Conservation (phyloP, 2,113 vertebrate species). For the Atherinomorus stipes region DNA sequence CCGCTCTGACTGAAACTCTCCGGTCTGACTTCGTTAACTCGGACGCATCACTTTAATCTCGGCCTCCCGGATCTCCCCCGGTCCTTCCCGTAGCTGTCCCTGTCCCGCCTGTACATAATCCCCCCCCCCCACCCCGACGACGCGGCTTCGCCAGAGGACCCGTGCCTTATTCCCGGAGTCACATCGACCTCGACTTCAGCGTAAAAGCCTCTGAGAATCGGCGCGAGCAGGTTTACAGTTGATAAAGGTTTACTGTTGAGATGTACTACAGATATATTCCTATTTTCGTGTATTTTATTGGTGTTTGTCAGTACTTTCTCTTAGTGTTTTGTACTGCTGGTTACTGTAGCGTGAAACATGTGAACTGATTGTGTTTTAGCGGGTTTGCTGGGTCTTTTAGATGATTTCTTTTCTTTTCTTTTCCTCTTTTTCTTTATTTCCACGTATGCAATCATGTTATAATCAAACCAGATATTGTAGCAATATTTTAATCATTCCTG, state of each 20-base stretch:
- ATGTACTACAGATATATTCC: conserved; percentile 46
- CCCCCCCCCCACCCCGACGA: too few relatives aligned
- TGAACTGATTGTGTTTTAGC: conserved; percentile 40
- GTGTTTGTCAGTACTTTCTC: conserved; percentile 31
- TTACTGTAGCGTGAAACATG: conserved; percentile 48
- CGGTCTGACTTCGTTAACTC: conserved; percentile 21
- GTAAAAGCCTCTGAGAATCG: conserved; percentile 43
- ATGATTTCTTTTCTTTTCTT: conserved; percentile 40
- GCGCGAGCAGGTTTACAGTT: conserved; percentile 67
- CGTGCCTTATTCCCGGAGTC: conserved; percentile 71
- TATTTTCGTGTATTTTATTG: conserved; percentile 47
- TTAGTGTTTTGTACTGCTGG: conserved; percentile 60
- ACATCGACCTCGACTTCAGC: conserved; percentile 1
- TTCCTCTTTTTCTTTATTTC: conserved; percentile 61
- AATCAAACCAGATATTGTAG: conserved; percentile 72
- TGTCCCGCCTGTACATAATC: background rate
- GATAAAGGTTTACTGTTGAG: conserved; percentile 60
- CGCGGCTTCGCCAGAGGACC: too few relatives aligned
- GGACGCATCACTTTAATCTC: conserved; percentile 13
- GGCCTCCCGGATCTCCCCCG: conserved; percentile 12
- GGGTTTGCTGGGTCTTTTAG: conserved; percentile 58
- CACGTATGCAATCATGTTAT: conserved; percentile 78
- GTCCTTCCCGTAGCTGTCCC: conserved; percentile 13
- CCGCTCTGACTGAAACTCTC: background rate
- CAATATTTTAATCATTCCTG: conserved; percentile 78